A percentile compares a stretch with the other conserved stretches of the same genome.
Conservation (phyloP, 2,113 vertebrate genomes). For the Progne subis region DNA sequence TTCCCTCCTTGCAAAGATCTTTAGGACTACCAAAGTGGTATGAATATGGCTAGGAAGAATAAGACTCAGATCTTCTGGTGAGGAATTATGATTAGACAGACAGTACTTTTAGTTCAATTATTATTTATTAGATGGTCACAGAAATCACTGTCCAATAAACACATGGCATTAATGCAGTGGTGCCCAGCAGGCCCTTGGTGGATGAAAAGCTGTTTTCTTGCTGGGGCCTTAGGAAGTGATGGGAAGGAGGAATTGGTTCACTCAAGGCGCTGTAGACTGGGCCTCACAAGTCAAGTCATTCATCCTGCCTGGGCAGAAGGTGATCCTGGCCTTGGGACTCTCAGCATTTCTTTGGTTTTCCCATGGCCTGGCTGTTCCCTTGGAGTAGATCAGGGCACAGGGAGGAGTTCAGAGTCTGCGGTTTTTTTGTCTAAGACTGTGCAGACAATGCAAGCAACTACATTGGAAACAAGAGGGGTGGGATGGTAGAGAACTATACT, state of each 20-base stretch:
- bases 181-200: fast-evolving
- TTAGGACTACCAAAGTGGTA: background rate
- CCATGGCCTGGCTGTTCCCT: background rate
- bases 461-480: background rate
- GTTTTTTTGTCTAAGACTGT: background rate
- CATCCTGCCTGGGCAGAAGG: background rate
- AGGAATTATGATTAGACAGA: background rate
- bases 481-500: background rate
- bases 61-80: background rate
- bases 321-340: background rate
- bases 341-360: fast-evolving
- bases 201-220: background rate
- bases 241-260: background rate
- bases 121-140: background rate
- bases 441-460: background rate
- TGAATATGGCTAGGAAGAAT: background rate
- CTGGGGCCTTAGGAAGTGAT: background rate
- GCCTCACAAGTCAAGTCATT: background rate
- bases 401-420: background rate
- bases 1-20: background rate
- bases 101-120: background rate
- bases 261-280: fast-evolving
- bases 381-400: background rate
- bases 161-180: fast-evolving
- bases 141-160: background rate